Evolutionary conservation across 2,797 vertebrate species (phyloP).

Genomic region (Malurus leucopterus): DNA sequence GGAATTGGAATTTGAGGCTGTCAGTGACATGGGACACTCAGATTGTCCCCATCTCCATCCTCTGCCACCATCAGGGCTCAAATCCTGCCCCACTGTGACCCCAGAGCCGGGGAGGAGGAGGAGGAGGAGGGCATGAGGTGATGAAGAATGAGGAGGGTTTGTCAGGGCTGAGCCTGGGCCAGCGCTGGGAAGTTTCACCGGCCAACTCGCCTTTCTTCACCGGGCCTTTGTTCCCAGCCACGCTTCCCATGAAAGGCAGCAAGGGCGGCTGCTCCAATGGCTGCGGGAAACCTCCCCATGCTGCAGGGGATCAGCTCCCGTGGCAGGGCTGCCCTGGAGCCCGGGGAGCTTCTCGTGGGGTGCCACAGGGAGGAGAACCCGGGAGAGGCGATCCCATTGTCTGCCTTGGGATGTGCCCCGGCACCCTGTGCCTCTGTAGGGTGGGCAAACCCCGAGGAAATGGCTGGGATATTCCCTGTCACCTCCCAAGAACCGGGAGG

Average conservation of each 20-base stretch:
- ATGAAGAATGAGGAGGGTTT: neutral
- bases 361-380: neutral
- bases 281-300: neutral
- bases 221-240: slow-evolving; percentile 11
- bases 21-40: neutral
- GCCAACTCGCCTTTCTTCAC: neutral
- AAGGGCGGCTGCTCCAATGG: neutral
- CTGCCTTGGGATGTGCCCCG: neutral
- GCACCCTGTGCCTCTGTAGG: neutral
- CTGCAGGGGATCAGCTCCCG: neutral
- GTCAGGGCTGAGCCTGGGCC: neutral
- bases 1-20: neutral
- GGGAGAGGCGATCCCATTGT: neutral
- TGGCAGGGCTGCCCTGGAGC: neutral
- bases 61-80: rapidly evolving
- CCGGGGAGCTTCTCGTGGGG: rapidly evolving
- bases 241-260: neutral
- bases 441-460: neutral
- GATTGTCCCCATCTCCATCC: neutral
- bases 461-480: rapidly evolving
- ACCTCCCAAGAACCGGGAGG: neutral
- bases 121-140: neutral
- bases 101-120: neutral
- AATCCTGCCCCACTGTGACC: rapidly evolving
- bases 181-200: neutral